phyloP scores from a whole-genome alignment of 2,797 vertebrate species.

The Kryptopterus vitreolus region DNA sequence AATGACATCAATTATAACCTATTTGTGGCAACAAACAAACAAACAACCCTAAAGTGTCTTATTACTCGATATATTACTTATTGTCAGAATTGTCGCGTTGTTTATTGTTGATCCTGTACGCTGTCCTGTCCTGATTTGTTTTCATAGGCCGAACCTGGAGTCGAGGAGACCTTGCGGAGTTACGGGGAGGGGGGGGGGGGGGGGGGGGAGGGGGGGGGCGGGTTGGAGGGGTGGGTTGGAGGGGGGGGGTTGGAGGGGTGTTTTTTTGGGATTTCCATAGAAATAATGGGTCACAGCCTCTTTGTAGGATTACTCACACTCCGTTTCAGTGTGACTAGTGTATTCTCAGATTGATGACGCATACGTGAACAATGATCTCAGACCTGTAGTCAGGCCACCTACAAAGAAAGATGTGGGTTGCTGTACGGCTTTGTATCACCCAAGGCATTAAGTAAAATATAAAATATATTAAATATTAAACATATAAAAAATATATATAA shows the following conservation, averaged over 20 bases:
- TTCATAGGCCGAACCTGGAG: not conserved
- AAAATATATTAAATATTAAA: too few relatives aligned
- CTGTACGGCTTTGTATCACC: not conserved
- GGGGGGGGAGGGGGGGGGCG: too few relatives aligned
- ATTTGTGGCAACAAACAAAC: not conserved
- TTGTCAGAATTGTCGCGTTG: not conserved
- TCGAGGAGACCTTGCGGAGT: not conserved
- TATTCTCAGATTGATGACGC: slow-evolving; percentile 1
- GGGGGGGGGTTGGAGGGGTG: not conserved
- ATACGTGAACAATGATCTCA: not conserved
- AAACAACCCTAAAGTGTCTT: not conserved
- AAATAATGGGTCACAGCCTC: not conserved
- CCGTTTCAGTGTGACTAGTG: not conserved
- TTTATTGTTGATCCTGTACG: not conserved
- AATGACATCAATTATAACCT: not conserved
- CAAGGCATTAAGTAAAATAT: not conserved
- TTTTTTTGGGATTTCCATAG: not conserved
- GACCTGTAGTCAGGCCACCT: not conserved
- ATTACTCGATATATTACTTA: too few relatives aligned
- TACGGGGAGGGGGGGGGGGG: too few relatives aligned
- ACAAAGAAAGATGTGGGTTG: not conserved
- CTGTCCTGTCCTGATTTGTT: not conserved
- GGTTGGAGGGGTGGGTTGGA: too few relatives aligned
- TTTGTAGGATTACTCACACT: not conserved
- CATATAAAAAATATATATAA: too few relatives aligned